Evolutionary conservation across 2,113 vertebrate genomes (phyloP), one percentile per base, ranked within the genome.

Genomic region (Sapajus apella): DNA sequence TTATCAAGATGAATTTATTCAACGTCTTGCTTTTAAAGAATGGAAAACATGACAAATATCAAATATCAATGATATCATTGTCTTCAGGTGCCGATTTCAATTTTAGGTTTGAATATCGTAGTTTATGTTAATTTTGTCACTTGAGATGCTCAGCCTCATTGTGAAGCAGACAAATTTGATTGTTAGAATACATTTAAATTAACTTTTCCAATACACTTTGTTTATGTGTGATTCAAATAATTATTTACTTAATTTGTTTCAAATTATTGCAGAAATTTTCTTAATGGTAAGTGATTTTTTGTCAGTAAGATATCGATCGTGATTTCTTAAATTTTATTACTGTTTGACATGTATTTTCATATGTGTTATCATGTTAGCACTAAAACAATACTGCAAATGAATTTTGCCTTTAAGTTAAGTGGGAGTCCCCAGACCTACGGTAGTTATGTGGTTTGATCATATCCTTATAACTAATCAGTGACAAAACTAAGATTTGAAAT

Each of bases 211-310:
- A 43, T 10, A 32, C 93, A 85, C 68, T 94, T 97, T 98, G 61
- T 96, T 96, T 90, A 83, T 90, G 35, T 87, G 43, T 95, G 9
- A 93, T 96, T 96, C 81, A 56, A 97, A 75, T 82, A 52, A 75
- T 94, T 98, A 9, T 66, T 82, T 92, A 85, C 97, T 98, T 95
- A 96, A 91, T 25, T 50, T 50, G 56, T 91, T 91, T 98, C 84
- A 94, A 64, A 21, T 98, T 97, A 96, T 40, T 73, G 98, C 58
- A 94, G 89, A 94, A 21, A 80, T 43, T 93, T 90, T 72, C 1
- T 92, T 96, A n/a, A 91, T 96, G 35, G 90, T 95, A 88, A 95
- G 96, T 96, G 20, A n/a, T 83, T 77, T 77, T 61, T 70, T 13
- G 86, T 87, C 58, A 92, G 56, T 8, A 85, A 61, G 3, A 56